Conservation (phyloP, 2,888 invertebrate species). For the Zhuqinia jingwanae region DNA sequence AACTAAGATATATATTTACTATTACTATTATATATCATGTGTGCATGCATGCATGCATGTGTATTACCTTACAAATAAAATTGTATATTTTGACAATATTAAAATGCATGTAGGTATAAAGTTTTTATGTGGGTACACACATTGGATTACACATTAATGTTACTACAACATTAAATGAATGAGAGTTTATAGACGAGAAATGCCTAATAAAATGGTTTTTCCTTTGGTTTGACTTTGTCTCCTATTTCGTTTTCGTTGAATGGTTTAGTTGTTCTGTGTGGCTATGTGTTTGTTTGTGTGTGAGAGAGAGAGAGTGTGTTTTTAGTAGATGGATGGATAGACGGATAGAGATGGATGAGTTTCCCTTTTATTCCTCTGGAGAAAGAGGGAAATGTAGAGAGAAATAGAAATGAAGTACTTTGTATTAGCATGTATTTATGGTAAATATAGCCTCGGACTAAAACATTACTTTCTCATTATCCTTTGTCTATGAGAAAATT, state of each 20-base stretch:
- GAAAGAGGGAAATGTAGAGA: not conserved
- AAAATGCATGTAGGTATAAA: too few relatives aligned
- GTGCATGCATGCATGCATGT: too few relatives aligned
- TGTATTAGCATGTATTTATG: conserved; percentile 29
- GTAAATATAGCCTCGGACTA: conserved; percentile 22
- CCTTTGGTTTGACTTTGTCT: conserved; percentile 1
- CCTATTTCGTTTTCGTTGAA: not conserved
- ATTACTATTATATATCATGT: too few relatives aligned
- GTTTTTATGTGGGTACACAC: too few relatives aligned
- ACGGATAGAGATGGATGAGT: conserved; percentile 42
- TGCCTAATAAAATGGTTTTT: not conserved
- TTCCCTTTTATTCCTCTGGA: conserved; percentile 21
- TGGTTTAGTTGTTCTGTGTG: not conserved
- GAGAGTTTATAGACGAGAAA: not conserved
- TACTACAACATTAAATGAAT: conserved; percentile 42
- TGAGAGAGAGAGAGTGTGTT: too few relatives aligned
- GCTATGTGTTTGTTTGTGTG: too few relatives aligned
- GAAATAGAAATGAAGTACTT: not conserved
- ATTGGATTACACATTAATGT: not conserved
- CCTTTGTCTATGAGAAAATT: not conserved
- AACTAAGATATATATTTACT: too few relatives aligned
- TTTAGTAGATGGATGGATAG: too few relatives aligned
- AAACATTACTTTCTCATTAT: conserved; percentile 3
- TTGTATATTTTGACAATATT: too few relatives aligned
- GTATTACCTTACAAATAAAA: too few relatives aligned